Conservation (phyloP, 2,113 vertebrate genomes). For the Eptesicus fuscus region DNA sequence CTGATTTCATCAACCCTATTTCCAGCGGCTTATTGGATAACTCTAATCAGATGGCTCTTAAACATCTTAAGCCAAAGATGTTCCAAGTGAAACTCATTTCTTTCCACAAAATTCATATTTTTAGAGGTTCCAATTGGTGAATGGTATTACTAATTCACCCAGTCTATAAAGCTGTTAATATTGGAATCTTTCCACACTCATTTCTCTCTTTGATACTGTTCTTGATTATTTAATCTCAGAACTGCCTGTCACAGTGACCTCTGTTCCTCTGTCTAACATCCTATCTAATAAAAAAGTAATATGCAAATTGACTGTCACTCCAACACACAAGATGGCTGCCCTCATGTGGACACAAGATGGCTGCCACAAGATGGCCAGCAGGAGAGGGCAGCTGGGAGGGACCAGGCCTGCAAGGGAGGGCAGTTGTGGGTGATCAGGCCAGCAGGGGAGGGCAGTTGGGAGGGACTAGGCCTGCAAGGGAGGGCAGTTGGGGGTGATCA, state of each 20-base stretch:
- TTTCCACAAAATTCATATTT: background rate
- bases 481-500: too few relatives aligned
- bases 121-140: background rate
- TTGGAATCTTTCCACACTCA: background rate
- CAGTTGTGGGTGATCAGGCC: too few relatives aligned
- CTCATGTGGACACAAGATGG: too few relatives aligned
- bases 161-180: constrained; percentile 25
- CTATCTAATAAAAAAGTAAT: too few relatives aligned
- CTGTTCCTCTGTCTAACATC: background rate
- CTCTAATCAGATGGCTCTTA: background rate
- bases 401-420: too few relatives aligned
- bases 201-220: constrained; percentile 20
- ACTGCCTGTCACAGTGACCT: background rate
- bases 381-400: too few relatives aligned
- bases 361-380: too few relatives aligned
- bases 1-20: background rate
- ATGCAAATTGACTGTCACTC: too few relatives aligned
- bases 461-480: too few relatives aligned
- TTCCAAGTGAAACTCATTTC: background rate
- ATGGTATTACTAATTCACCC: background rate
- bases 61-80: background rate
- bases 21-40: background rate
- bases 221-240: background rate
- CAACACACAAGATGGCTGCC: too few relatives aligned
- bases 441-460: too few relatives aligned